phyloP scores from a whole-genome alignment of 2,797 vertebrate genomes.

The Trachops cirrhosus region DNA sequence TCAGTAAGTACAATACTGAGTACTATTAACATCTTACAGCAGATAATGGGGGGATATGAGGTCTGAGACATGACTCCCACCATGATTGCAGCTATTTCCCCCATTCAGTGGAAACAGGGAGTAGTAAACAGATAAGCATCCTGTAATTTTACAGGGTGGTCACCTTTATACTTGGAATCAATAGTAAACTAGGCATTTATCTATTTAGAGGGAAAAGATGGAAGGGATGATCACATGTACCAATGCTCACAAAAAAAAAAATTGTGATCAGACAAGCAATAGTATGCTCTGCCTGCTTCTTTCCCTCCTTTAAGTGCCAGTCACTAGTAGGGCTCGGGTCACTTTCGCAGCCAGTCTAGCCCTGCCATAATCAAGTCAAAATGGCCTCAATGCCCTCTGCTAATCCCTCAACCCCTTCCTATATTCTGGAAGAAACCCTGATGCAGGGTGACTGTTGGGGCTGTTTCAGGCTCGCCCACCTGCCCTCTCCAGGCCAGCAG shows the following conservation, averaged over 20 bases:
- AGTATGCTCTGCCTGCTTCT: background rate
- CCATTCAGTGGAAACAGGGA: background rate
- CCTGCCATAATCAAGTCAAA: background rate
- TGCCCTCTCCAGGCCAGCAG: conserved; percentile 73
- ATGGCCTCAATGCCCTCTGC: background rate
- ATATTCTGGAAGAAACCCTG: conserved; percentile 33
- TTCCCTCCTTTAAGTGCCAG: background rate
- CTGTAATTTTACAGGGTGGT: background rate
- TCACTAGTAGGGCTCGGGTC: background rate
- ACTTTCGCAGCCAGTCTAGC: background rate
- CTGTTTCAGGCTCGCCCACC: conserved; percentile 69
- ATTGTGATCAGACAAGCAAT: background rate
- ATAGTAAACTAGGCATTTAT: background rate
- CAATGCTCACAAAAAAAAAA: conserved; percentile 5
- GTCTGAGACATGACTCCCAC: background rate
- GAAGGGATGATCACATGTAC: background rate
- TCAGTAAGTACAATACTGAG: conserved; percentile 1
- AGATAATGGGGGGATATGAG: background rate
- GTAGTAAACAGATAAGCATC: conserved; percentile 27
- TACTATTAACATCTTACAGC: conserved; percentile 18
- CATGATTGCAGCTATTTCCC: background rate
- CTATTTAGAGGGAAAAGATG: conserved; percentile 12
- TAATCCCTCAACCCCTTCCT: background rate
- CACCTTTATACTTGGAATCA: background rate
- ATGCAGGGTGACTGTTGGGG: conserved; percentile 46